Evolutionary conservation across 2,113 vertebrate species (phyloP), one percentile per base, ranked within the genome.

Genomic region (Pavo muticus): DNA sequence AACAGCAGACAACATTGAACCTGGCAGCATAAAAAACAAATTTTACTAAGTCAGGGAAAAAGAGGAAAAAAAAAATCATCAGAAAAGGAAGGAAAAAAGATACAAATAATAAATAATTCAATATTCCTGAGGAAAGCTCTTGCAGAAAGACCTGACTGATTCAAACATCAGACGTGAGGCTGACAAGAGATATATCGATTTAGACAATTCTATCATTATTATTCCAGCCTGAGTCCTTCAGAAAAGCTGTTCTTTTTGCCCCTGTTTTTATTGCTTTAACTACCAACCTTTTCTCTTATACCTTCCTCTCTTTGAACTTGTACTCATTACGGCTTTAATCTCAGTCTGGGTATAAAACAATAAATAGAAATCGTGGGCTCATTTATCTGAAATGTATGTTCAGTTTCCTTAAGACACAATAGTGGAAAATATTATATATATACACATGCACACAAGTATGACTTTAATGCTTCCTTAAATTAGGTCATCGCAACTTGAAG

Each of bases 41-140:
- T 98, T 98, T 98, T 97, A 97, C 97, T 98, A 98, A 97, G 97
- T 98, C 97, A 81, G 94, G 61, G 8, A 4, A 10, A 92, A 70
- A 72, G 90, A 90, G 75, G 69, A 64, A 10, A 76, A 63, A 57
- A 91, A 91, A 96, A 94, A 96, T 93, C 94, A 95, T 97, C 97
- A 97, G 96, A 98, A 98, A 97, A 95, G 86, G 94, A 97, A 95
- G 88, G 79, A 88, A 94, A 95, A 96, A 97, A 97, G 97, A 98
- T 97, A 98, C 97, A 98, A 98, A 98, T 98, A 98, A 98, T 98
- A 98, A 98, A 98, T 98, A 98, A 98, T 98, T 98, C 98, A 98
- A 96, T 97, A 98, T 98, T 98, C 97, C 97, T 80, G 96, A 98
- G 97, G 97, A 98, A 98, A 98, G 97, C 97, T 97, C 96, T 97